Percentiles rank a stretch among this genome's conserved stretches.
Evolutionary conservation across 2,113 vertebrate genomes (phyloP).

Genomic region (Pygoscelis adeliae): DNA sequence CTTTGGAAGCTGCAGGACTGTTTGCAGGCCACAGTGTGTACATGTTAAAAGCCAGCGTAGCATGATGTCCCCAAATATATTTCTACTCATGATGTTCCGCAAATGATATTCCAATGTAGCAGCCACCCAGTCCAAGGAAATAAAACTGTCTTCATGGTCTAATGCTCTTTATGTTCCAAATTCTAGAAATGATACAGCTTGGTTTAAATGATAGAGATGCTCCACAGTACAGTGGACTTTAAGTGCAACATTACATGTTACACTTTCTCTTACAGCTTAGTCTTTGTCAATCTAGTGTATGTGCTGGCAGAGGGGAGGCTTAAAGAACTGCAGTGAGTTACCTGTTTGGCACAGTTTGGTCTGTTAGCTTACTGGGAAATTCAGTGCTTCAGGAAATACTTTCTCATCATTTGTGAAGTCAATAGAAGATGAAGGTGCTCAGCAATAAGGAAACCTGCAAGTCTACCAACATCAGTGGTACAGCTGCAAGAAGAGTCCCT

Average conservation of each 20-base stretch:
- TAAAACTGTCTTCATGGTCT: conserved; percentile 40
- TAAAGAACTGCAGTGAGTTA: not conserved
- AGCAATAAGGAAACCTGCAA: not conserved
- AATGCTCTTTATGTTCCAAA: not conserved
- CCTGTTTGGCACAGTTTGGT: not conserved
- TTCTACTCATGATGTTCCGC: conserved; percentile 31
- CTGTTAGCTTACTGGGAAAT: not conserved
- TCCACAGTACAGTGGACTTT: not conserved
- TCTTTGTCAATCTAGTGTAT: not conserved
- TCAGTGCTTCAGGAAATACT: not conserved
- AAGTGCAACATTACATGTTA: not conserved
- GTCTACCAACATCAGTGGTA: not conserved
- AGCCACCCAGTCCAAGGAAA: conserved; percentile 5
- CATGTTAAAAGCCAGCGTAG: not conserved
- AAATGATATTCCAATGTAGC: not conserved
- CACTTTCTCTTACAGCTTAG: not conserved
- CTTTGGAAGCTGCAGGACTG: conserved; percentile 42
- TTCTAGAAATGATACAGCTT: not conserved
- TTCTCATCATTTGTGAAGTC: not conserved
- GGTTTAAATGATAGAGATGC: not conserved
- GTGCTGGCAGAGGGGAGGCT: not conserved
- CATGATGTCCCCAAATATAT: conserved; percentile 18
- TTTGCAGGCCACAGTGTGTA: conserved; percentile 31
- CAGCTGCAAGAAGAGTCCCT: not conserved
- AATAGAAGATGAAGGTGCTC: not conserved